These are phyloP conservation scores for Pharmacophagus antenor DNA, from an alignment of 2,888 invertebrate species.

Conservation along the genomic window DNA sequence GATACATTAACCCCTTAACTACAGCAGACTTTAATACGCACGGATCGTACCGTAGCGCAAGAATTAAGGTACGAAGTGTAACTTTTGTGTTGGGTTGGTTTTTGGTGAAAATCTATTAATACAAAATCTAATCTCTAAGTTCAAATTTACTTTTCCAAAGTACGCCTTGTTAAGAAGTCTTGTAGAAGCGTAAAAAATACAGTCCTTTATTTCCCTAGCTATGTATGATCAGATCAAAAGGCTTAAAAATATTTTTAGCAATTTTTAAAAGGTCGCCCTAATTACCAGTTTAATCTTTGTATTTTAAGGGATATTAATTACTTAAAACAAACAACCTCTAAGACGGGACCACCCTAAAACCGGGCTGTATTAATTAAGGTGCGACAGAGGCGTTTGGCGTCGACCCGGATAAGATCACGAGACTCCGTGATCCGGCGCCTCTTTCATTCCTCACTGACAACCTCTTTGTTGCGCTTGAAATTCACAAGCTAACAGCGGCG, in stretches of 20 bases:
- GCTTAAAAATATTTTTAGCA: neutral
- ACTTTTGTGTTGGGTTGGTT: too few species aligned
- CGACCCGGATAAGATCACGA: conserved; percentile 31
- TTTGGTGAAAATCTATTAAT: too few species aligned
- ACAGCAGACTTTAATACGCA: too few species aligned
- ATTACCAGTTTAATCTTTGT: conserved; percentile 24
- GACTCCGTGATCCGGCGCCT: conserved; percentile 45
- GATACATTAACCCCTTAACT: too few species aligned
- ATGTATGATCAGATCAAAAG: neutral
- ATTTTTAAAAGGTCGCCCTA: too few species aligned
- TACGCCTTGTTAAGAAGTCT: too few species aligned
- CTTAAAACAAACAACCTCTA: conserved; percentile 27
- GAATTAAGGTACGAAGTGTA: too few species aligned
- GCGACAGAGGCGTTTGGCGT: conserved; percentile 37
- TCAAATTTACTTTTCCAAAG: too few species aligned
- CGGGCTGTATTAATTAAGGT: conserved; percentile 39
- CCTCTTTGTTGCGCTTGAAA: conserved; percentile 30
- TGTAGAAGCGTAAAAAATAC: too few species aligned
- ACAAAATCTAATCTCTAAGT: too few species aligned
- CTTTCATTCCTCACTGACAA: conserved; percentile 47
- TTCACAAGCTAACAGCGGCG: conserved; percentile 27
- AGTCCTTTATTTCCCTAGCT: too few species aligned
- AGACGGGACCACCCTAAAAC: conserved; percentile 19
- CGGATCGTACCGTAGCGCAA: too few species aligned
- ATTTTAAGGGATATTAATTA: conserved; percentile 27